These are phyloP conservation scores for Smutsia gigantea DNA, from an alignment of 2,797 vertebrate genomes.

Conservation along the genomic window DNA sequence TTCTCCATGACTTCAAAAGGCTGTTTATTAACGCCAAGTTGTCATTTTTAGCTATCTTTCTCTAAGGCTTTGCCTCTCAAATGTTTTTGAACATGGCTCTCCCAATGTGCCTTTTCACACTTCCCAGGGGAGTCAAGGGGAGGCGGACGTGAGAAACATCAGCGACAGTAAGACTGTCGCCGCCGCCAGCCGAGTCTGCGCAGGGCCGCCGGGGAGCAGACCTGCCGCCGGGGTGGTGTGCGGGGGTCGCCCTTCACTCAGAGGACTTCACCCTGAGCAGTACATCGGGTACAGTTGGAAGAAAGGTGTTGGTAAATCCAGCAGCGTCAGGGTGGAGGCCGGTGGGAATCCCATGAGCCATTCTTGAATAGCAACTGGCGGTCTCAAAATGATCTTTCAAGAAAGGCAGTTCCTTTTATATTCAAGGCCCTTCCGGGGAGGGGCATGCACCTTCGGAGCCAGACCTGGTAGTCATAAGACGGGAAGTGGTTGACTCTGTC, in stretches of 20 bases:
- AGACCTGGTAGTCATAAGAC: not conserved
- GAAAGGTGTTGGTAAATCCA: constrained; percentile 8
- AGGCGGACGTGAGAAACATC: not conserved
- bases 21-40: not conserved
- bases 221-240: not conserved
- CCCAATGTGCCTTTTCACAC: not conserved
- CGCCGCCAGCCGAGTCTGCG: not conserved
- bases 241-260: not conserved
- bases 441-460: not conserved
- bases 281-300: not conserved
- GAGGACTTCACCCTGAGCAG: not conserved
- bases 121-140: not conserved
- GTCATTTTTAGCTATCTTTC: not conserved
- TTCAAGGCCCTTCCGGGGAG: not conserved
- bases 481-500: not conserved
- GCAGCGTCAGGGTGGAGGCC: not conserved
- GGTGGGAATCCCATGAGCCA: not conserved
- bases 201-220: not conserved
- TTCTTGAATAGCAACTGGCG: constrained; percentile 11
- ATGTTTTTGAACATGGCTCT: not conserved
- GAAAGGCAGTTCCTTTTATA: not conserved
- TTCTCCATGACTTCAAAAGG: not conserved
- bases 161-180: not conserved
- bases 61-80: not conserved
- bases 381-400: not conserved